Percentiles rank a stretch among this genome's conserved stretches.
phyloP scores from a whole-genome alignment of 35 echinoderm and acorn worm species.

The Apostichopus parvimensis region DNA sequence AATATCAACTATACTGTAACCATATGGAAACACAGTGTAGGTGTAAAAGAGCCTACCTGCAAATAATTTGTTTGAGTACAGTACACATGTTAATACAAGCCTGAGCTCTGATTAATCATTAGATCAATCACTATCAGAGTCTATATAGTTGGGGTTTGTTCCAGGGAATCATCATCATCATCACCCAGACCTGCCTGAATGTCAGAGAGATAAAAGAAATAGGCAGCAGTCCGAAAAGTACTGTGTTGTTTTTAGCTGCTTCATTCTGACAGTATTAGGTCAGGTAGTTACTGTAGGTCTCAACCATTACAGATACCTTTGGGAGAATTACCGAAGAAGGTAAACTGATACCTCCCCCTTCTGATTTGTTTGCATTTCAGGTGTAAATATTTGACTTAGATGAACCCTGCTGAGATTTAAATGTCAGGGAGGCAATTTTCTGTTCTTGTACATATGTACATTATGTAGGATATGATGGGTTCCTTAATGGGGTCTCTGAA shows the following conservation, averaged over 20 bases:
- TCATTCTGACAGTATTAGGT: neutral
- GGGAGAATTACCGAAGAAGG: neutral
- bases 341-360: neutral
- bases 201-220: neutral
- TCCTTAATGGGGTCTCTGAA: neutral
- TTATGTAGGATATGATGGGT: neutral
- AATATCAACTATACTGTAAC: too few species aligned
- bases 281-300: neutral
- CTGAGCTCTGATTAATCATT: too few species aligned
- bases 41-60: neutral
- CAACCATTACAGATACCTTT: neutral
- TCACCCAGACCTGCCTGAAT: too few species aligned
- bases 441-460: neutral
- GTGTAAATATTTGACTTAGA: neutral
- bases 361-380: neutral
- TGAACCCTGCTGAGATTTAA: neutral
- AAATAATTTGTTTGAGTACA: neutral
- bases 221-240: neutral
- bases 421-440: neutral
- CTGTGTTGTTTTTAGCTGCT: neutral
- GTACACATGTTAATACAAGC: neutral
- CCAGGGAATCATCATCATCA: too few species aligned
- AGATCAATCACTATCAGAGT: too few species aligned
- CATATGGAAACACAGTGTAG: too few species aligned
- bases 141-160: too few species aligned